Conservation (phyloP, 2,797 vertebrate genomes). For the Australoheros facetus region DNA sequence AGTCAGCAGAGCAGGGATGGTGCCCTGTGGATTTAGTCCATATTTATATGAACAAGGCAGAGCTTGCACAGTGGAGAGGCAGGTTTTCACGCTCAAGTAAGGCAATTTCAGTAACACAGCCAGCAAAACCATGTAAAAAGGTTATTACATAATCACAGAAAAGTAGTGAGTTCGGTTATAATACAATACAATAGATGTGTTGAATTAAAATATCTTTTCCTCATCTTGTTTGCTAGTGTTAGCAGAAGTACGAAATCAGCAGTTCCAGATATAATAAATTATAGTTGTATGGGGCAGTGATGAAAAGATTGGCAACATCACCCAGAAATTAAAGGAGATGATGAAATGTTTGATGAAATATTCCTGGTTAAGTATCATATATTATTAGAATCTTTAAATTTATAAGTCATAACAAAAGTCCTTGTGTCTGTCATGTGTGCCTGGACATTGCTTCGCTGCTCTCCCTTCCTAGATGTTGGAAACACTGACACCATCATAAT, state of each 20-base stretch:
- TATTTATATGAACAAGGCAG: slow-evolving; percentile 49
- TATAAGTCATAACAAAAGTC: slow-evolving; percentile 46
- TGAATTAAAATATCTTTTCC: slow-evolving; percentile 3
- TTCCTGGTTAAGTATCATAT: slow-evolving; percentile 19
- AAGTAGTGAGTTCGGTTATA: slow-evolving; percentile 45
- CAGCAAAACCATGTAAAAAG: slow-evolving; percentile 29
- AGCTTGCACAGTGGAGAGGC: slow-evolving; percentile 35
- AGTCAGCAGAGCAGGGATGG: slow-evolving; percentile 71
- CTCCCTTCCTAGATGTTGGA: slow-evolving; percentile 51
- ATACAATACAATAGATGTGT: slow-evolving; percentile 23
- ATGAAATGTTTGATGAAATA: slow-evolving; percentile 25
- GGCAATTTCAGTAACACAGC: slow-evolving; percentile 57
- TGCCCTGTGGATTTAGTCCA: slow-evolving; percentile 55
- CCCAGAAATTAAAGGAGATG: slow-evolving; percentile 6
- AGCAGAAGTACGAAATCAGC: slow-evolving; percentile 14
- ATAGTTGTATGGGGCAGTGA: background rate
- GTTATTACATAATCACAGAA: slow-evolving; percentile 57
- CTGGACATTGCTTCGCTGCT: slow-evolving; percentile 19
- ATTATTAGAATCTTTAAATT: slow-evolving; percentile 22
- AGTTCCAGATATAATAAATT: background rate
- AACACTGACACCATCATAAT: slow-evolving; percentile 65
- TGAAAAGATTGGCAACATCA: slow-evolving; percentile 1
- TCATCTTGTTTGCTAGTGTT: slow-evolving; percentile 19
- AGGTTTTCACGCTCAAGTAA: slow-evolving; percentile 57
- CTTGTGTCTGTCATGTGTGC: slow-evolving; percentile 32